Base-by-base conservation (phyloP, 2,888 invertebrate genomes). In the Odontocerum albicorne region DNA sequence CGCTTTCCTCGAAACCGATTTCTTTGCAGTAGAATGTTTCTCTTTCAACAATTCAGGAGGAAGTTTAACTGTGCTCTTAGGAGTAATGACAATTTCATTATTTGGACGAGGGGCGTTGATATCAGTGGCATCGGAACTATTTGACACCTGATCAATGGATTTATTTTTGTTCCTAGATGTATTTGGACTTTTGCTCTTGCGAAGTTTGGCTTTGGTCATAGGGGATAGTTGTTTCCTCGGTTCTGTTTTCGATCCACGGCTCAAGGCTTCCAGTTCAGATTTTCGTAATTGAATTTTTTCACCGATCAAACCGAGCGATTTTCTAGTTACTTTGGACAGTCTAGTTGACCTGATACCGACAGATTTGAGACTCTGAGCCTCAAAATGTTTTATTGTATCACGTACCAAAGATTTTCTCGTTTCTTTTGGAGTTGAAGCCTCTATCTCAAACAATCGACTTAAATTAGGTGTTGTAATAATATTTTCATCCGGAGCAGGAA, bases 1-100 rank as follows among this genome's bases (percentile, higher is more conserved):
- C 2, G 73, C 70, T 4, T 76, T 72, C 35, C 73, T 75, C 7
- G 77, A 77, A n/a, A 56, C 17, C n/a, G 77, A 72, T 52, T 77
- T 77, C 62, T 77, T 78, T 0, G 78, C 77, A 0, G 77, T 74
- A 0, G 78, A 70, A 51, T 63, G 62, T 49, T 57, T 59, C 56
- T 74, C 73, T 60, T 76, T 77, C 1, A 78, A 74, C 0, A 67
- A 68, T 49, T 75, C 76, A 1, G 66, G 75, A 0, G 70, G 64
- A 2, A 69, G 59, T 49, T 70, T 69, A 0, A 72, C 68, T 0
- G 67, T 70, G 45, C 73, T 74, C 17, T 67, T 73, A 0, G 78
- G 78, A 1, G 78, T 77, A 0, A 72, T 67, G 4, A 65, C 65
- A 42, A 70, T 69, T 1, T 68, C 67, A 16, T 65, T 62, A 21